Evolutionary conservation across 2,888 invertebrate species (phyloP), one percentile per base, ranked within the genome.

Genomic region (Andrena camellia): DNA sequence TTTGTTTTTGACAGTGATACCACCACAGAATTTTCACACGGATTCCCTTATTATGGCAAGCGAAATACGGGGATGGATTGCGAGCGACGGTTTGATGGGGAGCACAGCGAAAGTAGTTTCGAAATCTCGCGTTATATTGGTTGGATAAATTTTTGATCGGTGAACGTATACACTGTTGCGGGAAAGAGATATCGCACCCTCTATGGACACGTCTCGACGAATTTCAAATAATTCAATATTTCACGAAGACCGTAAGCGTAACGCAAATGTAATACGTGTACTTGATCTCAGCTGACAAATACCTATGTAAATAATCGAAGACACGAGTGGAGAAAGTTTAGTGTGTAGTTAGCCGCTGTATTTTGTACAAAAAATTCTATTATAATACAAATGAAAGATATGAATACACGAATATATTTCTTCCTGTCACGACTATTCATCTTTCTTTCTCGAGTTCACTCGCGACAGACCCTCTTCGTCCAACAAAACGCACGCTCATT

Each of bases 1-100:
- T 84, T 92, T 83, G 86, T 89, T 90, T 87, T 91, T 89, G 91
- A 92, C 92, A 92, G 92, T 92, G 92, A 92, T 87, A 86, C 86
- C 73, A 63, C 78, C 73, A 57, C 62, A 70, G 80, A 84, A 81
- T 79, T 87, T 88, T 70, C 73, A 54, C 78, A 75, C 77, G 77
- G 87, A 88, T 77, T 64, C 81, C 81, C 86, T 83, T 78, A 68
- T 70, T 83, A 88, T 26, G 86, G 77, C 83, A 42, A 78, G 69
- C 73, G 82, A 79, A 79, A 84, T 70, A 80, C 68, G 77, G 69
- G 82, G 81, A 82, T 63, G 86, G 87, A 81, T 69, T 48, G 76
- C 62, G 82, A 74, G 31, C 69, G 33, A 74, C 74, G 67, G 70
- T 60, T 68, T 59, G 79, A 84, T 52, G 84, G 78, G 66, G 70